Conservation (phyloP, 2,113 vertebrate species). For the Toxostoma redivivum region DNA sequence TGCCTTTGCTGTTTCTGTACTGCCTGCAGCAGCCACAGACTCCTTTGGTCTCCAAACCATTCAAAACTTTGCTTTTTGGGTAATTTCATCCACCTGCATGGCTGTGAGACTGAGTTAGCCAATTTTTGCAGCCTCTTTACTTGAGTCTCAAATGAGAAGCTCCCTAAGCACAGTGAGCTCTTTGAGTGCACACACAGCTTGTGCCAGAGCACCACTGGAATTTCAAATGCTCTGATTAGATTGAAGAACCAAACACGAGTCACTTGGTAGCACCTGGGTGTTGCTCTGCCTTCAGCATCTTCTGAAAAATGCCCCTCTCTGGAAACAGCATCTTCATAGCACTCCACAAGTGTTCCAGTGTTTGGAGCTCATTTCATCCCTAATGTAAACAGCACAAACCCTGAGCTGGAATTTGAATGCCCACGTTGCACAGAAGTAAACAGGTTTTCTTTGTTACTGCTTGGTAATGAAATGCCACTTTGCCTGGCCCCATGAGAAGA, state of each 20-base stretch:
- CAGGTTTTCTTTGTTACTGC: not conserved
- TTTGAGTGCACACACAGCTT: not conserved
- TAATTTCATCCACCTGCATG: not conserved
- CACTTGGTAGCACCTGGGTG: not conserved
- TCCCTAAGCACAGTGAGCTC: not conserved
- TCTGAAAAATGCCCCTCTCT: not conserved
- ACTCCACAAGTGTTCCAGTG: not conserved
- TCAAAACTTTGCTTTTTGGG: not conserved
- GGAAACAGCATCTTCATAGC: not conserved
- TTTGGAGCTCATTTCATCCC: not conserved
- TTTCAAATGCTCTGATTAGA: not conserved
- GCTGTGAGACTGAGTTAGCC: not conserved
- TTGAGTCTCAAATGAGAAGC: not conserved
- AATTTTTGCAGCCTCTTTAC: not conserved
- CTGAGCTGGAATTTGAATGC: not conserved
- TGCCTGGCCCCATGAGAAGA: not conserved
- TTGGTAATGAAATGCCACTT: not conserved
- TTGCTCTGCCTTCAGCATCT: not conserved
- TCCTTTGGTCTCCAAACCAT: not conserved
- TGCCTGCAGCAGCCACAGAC: not conserved
- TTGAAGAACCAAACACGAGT: not conserved
- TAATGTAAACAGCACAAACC: not conserved
- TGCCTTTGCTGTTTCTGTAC: not conserved
- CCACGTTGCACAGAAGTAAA: not conserved
- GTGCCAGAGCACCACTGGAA: not conserved